Evolutionary conservation across 2,797 vertebrate genomes (phyloP), one percentile per base, ranked within the genome.

Genomic region (Pangasius larnaudii): DNA sequence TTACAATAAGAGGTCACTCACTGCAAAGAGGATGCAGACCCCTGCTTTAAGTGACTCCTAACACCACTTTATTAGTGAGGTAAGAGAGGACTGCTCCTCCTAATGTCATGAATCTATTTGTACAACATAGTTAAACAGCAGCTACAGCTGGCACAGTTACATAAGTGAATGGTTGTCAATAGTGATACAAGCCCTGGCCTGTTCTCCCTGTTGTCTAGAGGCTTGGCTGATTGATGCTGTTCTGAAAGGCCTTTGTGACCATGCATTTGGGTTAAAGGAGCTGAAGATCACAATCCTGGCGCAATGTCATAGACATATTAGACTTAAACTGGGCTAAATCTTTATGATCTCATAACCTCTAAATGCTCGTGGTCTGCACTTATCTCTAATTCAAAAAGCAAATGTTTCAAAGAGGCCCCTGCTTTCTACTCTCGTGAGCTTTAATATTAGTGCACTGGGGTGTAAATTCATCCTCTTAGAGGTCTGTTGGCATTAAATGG

Each of bases 151-250:
- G 61, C 72, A 86, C 71, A 67, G 30, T 56, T 51, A 24, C 67
- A 30, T 18, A 2, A 79, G 72, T 58, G 61, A 86, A 86, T 59
- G 56, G n/a, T 5, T 80, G 18, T 90, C 39, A 56, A 19, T 83
- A 16, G 75, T 14, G 39, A 87, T 85, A 85, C 88, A 86, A 86
- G 88, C 78, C 87, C 65, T 82, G 85, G 72, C 89, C 84, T 89
- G 90, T 86, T 56, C 51, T 90, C 56, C 16, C 39, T 84, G 42
- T 16, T 39, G 33, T 78, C 80, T 56, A 13, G n/a, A 80, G 65
- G 36, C 63, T 27, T 80, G 49, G 27, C 3, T 87, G 30, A 58
- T 42, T 58, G 11, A 63, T 69, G 6, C 65, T 80, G 53, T 83
- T 86, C 74, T 88, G 14, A n/a, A 85, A 85, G 65, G 75, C 46